These are phyloP conservation scores for Axea sp. DNA, from an alignment of 2,888 invertebrate species.

Conservation along the genomic window DNA sequence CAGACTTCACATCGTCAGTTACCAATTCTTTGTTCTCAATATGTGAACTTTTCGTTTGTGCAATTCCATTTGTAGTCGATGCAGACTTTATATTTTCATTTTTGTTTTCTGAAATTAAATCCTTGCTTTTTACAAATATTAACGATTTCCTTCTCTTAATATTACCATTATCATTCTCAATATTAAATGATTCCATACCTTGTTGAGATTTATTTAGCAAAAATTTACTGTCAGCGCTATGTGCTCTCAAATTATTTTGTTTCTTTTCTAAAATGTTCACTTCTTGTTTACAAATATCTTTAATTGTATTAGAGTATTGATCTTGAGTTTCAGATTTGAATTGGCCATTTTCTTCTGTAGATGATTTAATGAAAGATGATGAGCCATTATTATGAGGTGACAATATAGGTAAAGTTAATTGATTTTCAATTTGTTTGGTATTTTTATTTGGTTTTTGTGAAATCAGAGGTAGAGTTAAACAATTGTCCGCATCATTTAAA, in stretches of 20 bases:
- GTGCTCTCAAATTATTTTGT: conserved; percentile 15
- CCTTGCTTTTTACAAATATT: too few relatives aligned
- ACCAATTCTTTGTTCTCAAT: too few relatives aligned
- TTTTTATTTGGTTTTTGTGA: conserved; percentile 69
- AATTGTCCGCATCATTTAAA: conserved; percentile 61
- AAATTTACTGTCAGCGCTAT: conserved; percentile 23
- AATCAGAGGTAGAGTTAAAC: conserved; percentile 72
- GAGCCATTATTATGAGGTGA: conserved; percentile 62
- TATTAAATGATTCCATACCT: too few relatives aligned
- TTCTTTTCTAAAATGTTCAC: conserved; percentile 34
- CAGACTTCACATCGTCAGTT: too few relatives aligned
- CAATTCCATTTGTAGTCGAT: too few relatives aligned
- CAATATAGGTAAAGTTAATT: conserved; percentile 70
- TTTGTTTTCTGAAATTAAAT: too few relatives aligned
- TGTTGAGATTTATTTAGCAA: too few relatives aligned
- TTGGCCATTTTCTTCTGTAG: conserved; percentile 7
- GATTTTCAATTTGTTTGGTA: conserved; percentile 65
- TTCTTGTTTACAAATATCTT: conserved; percentile 35
- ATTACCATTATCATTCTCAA: too few relatives aligned
- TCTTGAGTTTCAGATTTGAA: conserved; percentile 1
- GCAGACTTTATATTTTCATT: too few relatives aligned
- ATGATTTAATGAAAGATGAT: conserved; percentile 4
- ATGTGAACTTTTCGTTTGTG: too few relatives aligned
- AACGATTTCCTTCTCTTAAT: too few relatives aligned
- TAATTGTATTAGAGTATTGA: conserved; percentile 19